These are phyloP conservation scores for Chironomus tepperi DNA, from an alignment of 1,140 invertebrate genomes.

Conservation along the genomic window DNA sequence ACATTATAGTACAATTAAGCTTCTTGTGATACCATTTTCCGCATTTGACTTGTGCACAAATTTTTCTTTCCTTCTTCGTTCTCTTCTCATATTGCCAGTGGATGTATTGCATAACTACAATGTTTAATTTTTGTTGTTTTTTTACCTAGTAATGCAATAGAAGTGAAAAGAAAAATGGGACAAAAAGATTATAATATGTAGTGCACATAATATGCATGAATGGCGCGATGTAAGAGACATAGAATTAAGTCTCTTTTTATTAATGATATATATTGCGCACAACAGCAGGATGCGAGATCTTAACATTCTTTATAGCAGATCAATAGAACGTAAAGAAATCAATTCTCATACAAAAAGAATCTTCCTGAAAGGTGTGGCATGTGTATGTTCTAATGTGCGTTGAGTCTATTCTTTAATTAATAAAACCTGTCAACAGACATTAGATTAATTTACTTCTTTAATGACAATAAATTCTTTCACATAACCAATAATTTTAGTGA, in stretches of 20 bases:
- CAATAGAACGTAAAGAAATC: background rate
- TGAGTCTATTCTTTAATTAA: too few relatives aligned
- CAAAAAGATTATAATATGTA: slow-evolving; percentile 12
- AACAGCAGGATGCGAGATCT: background rate
- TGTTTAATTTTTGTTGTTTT: background rate
- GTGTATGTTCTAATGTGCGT: too few relatives aligned
- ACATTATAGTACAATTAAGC: slow-evolving; percentile 17
- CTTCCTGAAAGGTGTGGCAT: background rate
- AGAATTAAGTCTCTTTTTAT: background rate
- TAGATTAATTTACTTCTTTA: background rate
- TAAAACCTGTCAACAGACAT: background rate
- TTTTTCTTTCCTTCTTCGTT: slow-evolving; percentile 1
- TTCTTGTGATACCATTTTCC: slow-evolving; percentile 21
- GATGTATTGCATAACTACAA: background rate
- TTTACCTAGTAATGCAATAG: background rate
- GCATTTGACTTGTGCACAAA: slow-evolving; percentile 13
- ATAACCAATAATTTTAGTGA: too few relatives aligned
- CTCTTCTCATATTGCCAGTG: background rate
- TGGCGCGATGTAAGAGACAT: slow-evolving; percentile 1
- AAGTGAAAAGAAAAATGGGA: background rate
- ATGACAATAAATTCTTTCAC: background rate
- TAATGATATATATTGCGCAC: background rate
- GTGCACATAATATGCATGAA: background rate
- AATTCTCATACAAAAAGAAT: background rate
- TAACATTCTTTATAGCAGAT: background rate